Percentiles rank a stretch among this genome's conserved stretches.
These are phyloP conservation scores for Arothron firmamentum DNA, from an alignment of 2,113 vertebrate genomes.

Conservation along the genomic window DNA sequence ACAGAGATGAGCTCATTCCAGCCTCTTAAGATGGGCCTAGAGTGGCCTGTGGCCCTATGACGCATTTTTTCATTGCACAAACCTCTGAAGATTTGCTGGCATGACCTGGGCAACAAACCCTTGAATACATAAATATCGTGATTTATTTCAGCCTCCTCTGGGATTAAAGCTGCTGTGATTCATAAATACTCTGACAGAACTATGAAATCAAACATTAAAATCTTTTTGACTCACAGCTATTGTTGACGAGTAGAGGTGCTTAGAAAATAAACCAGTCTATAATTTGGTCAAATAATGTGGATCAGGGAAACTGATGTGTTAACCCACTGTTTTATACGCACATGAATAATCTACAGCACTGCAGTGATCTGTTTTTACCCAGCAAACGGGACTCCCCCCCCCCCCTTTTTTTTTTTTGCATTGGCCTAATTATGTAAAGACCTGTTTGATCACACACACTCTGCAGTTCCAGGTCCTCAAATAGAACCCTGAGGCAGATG, in stretches of 20 bases:
- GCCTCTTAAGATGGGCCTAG: conserved; percentile 12
- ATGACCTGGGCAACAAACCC: too few species aligned
- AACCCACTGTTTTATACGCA: too few species aligned
- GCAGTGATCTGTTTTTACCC: too few species aligned
- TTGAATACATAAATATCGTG: too few species aligned
- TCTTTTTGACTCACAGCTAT: background rate
- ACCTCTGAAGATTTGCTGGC: too few species aligned
- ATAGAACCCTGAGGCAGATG: background rate
- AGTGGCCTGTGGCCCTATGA: background rate
- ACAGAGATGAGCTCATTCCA: conserved; percentile 3
- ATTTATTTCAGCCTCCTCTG: too few species aligned
- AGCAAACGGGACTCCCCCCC: background rate
- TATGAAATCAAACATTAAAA: background rate
- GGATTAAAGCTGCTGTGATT: too few species aligned
- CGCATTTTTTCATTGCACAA: background rate
- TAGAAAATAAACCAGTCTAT: background rate
- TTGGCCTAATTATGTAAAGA: conserved; percentile 19
- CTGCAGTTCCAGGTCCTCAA: background rate
- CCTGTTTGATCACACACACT: conserved; percentile 7
- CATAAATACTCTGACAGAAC: too few species aligned
- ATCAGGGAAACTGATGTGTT: too few species aligned
- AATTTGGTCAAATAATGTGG: too few species aligned
- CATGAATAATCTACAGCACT: too few species aligned
- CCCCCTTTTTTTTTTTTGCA: background rate
- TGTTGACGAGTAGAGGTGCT: background rate